A percentile compares a stretch with the other conserved stretches of the same genome.
Evolutionary conservation across 2,113 vertebrate genomes (phyloP).

Genomic region (Fulica atra): DNA sequence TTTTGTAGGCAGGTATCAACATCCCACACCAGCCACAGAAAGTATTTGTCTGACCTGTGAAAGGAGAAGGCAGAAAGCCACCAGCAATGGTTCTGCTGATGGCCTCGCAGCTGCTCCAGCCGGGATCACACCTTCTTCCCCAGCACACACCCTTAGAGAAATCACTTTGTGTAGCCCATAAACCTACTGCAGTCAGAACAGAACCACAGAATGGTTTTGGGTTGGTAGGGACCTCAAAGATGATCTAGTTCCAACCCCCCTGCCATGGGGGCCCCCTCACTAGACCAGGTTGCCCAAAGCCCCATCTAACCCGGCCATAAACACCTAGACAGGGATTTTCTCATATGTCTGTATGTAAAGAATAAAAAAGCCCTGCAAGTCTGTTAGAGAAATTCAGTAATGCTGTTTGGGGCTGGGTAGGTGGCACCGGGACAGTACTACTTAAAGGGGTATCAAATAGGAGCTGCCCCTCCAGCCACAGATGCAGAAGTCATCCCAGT

Average conservation of each 20-base stretch:
- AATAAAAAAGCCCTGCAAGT: neutral
- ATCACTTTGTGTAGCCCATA: neutral
- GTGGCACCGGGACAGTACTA: neutral
- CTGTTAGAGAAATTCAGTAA: neutral
- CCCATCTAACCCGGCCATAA: too few species aligned
- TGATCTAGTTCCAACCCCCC: too few species aligned
- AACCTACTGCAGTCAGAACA: neutral
- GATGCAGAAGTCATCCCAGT: neutral
- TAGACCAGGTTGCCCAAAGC: too few species aligned
- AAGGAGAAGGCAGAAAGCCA: neutral
- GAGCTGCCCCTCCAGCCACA: neutral
- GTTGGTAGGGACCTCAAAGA: too few species aligned
- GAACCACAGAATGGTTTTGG: too few species aligned
- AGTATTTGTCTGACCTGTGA: neutral
- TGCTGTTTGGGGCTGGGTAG: neutral
- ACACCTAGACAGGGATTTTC: neutral
- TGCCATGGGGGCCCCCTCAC: too few species aligned
- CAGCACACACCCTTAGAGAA: neutral
- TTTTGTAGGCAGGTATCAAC: neutral
- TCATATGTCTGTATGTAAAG: rapidly evolving
- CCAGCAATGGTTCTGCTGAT: neutral
- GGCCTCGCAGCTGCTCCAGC: neutral
- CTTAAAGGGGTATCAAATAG: neutral
- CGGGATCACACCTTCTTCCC: neutral
- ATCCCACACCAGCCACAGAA: neutral